Evolutionary conservation across 2,797 vertebrate genomes (phyloP), one percentile per base, ranked within the genome.

Genomic region (Neostethus bicornis): DNA sequence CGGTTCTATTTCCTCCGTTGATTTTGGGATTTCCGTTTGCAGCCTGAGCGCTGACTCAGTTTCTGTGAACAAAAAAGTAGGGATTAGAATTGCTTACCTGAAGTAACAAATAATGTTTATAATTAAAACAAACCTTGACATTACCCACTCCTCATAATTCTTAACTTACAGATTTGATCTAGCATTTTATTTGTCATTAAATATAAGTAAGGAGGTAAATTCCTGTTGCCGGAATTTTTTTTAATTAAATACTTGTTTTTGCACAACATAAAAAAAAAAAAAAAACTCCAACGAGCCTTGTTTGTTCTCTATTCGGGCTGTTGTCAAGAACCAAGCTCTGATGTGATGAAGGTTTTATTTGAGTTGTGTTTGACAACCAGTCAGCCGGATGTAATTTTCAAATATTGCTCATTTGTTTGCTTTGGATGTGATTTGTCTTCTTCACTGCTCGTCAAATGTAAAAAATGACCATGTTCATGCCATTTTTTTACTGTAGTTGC

Each of bases 141-240:
- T 48, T 54, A 66, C 70, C 76, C 55, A 46, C 47, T n/a, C 19
- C 48, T 69, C 64, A 60, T 65, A 38, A 57, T 64, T 58, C 19
- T 77, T 66, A 45, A 45, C 57, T 62, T 45, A 39, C 56, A 45
- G 50, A 41, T 80, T 82, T 72, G 51, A 41, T 62, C 71, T 31
- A 20, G 53, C 74, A 73, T 47, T 38, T 61, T 63, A 69, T 80
- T 70, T 28, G 61, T 76, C 58, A 56, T 69, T 45, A 43, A 73
- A 66, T 61, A 41, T 41, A 64, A 43, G 57, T 14, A 3, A 38
- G 39, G 41, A n/a, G n/a, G n/a, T n/a, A n/a, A n/a, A n/a, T n/a
- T n/a, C n/a, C n/a, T n/a, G n/a, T n/a, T n/a, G n/a, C n/a, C n/a
- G n/a, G n/a, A n/a, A n/a, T n/a, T n/a, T n/a, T n/a, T n/a, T n/a